A percentile compares a stretch with the other conserved stretches of the same genome.
phyloP scores from a whole-genome alignment of 2,113 vertebrate species.

The Drymodes brunneopygia region DNA sequence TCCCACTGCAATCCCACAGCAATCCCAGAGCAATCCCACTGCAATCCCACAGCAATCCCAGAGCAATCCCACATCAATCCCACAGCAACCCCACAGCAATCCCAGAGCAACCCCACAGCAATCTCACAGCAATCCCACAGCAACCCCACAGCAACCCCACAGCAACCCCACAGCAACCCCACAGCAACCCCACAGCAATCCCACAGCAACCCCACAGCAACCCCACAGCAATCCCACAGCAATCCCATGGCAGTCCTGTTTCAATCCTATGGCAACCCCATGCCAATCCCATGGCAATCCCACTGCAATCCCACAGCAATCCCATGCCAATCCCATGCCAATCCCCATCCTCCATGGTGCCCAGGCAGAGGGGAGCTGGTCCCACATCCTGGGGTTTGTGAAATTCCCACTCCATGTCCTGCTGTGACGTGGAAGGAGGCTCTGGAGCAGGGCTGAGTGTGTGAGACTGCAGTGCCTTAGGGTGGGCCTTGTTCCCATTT shows the following conservation, averaged over 20 bases:
- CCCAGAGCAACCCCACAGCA: not conserved
- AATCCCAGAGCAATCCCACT: not conserved
- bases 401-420: not conserved
- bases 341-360: not conserved
- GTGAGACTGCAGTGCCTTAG: not conserved
- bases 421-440: not conserved
- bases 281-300: not conserved
- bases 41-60: not conserved
- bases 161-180: not conserved
- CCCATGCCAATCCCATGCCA: not conserved
- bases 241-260: not conserved
- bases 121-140: not conserved
- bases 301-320: too few species aligned
- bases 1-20: not conserved
- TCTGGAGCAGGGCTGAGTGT: fast-evolving
- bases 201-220: not conserved
- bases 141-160: not conserved
- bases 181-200: not conserved
- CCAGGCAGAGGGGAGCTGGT: not conserved
- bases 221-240: not conserved
- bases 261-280: not conserved
- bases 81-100: not conserved
- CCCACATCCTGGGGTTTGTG: not conserved
- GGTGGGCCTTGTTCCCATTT: not conserved
- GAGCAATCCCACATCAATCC: not conserved